Conservation (phyloP, 2,113 vertebrate species). For the Cavia aperea region DNA sequence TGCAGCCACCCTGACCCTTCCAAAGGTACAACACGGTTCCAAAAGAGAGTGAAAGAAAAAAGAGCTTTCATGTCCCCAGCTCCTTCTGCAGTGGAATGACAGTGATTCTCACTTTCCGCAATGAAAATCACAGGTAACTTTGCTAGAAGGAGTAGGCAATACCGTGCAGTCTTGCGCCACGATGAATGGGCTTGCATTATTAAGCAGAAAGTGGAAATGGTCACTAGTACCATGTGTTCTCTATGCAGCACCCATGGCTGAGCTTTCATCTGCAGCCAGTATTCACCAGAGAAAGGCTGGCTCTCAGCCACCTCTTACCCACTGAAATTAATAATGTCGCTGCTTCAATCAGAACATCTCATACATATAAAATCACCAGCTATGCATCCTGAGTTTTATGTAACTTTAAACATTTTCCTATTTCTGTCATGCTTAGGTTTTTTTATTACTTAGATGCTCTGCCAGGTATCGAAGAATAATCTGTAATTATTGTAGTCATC, state of each 20-base stretch:
- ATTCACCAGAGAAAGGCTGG: neutral
- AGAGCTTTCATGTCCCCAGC: neutral
- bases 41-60: neutral
- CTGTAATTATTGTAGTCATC: slow-evolving; percentile 6
- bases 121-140: neutral
- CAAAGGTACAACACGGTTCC: slow-evolving; percentile 11
- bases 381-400: neutral
- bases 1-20: slow-evolving; percentile 6
- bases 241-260: fast-evolving
- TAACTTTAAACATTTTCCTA: neutral
- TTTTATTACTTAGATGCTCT: neutral
- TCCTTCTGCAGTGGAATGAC: neutral
- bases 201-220: slow-evolving; percentile 33
- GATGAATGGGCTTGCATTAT: slow-evolving; percentile 67
- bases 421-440: neutral
- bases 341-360: neutral
- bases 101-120: slow-evolving; percentile 20
- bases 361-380: neutral
- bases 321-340: slow-evolving; percentile 57
- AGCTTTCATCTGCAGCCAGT: neutral
- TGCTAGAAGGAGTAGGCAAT: slow-evolving; percentile 5
- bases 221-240: neutral
- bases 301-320: neutral
- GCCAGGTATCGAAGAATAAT: neutral
- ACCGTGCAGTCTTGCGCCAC: slow-evolving; percentile 45